phyloP scores from a whole-genome alignment of 2,888 invertebrate genomes.

The Leucophora obtusa region DNA sequence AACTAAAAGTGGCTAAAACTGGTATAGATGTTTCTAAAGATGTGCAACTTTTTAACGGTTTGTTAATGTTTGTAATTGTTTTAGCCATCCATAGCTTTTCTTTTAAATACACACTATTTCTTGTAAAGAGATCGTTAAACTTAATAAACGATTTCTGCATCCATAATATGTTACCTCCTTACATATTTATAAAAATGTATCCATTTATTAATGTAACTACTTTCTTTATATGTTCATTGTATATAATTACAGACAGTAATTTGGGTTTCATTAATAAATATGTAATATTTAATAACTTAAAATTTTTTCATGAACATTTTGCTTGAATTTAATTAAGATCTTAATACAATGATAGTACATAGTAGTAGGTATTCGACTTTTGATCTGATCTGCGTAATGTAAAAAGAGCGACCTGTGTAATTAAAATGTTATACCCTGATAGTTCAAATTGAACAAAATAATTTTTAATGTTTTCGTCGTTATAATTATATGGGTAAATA shows the following conservation, averaged over 20 bases:
- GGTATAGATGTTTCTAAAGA: conserved; percentile 6
- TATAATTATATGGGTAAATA: no score
- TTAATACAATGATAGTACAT: background rate
- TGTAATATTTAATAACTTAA: background rate
- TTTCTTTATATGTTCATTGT: background rate
- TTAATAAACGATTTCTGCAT: background rate
- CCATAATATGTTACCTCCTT: background rate
- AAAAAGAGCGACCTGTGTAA: background rate
- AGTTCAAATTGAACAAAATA: background rate
- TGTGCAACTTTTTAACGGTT: conserved; percentile 41
- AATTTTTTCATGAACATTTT: background rate
- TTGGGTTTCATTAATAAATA: background rate
- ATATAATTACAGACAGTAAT: background rate
- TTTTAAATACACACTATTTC: background rate
- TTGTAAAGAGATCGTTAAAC: conserved; percentile 55
- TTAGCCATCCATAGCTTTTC: background rate
- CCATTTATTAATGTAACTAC: background rate
- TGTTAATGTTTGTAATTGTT: conserved; percentile 32
- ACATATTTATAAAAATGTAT: no score
- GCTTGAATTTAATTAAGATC: background rate
- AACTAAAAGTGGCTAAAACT: conserved; percentile 52
- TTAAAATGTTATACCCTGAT: conserved; percentile 2
- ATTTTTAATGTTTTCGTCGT: background rate
- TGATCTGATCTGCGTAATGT: background rate
- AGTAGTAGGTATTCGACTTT: background rate